Evolutionary conservation across 2,113 vertebrate species (phyloP), one percentile per base, ranked within the genome.

Genomic region (Cairina moschata): DNA sequence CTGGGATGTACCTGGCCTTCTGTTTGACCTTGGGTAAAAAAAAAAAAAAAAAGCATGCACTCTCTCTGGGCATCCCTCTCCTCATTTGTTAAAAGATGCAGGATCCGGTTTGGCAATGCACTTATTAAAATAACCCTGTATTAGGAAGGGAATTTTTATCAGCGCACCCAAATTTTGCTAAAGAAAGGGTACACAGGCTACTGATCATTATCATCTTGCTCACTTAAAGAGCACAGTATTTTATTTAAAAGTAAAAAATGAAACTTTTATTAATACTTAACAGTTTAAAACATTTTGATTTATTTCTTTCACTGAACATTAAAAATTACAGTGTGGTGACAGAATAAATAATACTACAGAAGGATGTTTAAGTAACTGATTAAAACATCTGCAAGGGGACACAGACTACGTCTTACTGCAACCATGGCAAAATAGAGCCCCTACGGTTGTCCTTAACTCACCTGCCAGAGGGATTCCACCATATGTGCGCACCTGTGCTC

Each of bases 21-120:
- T 4, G 8, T 89, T 84, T 94, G 95, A 96, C 96, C 95, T 97
- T 96, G 95, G 54, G 66, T 79, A 94, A 93, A 42, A 96, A 91
- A 93, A 91, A 21, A 44, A 44, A 44, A 44, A 44, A 44, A 44
- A 44, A 44, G 86, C 76, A 62, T 31, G 66, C 68, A 54, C 42
- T 83, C 73, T 84, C 71, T 62, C 73, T 76, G 83, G 93, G 88
- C 83, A 95, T 66, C 76, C 85, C 80, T 86, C 77, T 56, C 60
- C 59, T 75, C 59, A 74, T 68, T 72, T 81, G 76, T 66, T 65
- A 86, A 92, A 88, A 48, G 52, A 77, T 75, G 69, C 58, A 93
- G 26, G 28, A 46, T 26, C 66, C n/a, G n/a, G 28, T 60, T 58
- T 72, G n/a, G n/a, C n/a, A 68, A 65, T 48, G 25, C 62, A 65